phyloP scores from a whole-genome alignment of 1,140 invertebrate genomes.

The Leptinotarsa undecemlineata region DNA sequence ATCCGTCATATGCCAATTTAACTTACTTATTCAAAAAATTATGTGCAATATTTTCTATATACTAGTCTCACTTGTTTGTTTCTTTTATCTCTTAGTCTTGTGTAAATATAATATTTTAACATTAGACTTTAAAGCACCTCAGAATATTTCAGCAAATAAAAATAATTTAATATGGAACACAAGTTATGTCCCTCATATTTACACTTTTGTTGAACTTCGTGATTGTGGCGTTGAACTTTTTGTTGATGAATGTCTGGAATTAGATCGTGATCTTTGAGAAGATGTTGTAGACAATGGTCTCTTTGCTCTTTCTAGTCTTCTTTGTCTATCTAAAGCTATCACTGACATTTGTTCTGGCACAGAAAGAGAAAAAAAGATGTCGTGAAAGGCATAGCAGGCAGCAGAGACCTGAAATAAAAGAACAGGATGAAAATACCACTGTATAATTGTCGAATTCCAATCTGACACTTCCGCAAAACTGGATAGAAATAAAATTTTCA shows the following conservation, averaged over 20 bases:
- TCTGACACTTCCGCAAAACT: too few species aligned
- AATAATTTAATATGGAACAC: neutral
- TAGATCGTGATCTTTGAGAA: slow-evolving; percentile 6
- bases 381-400: slow-evolving; percentile 64
- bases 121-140: too few species aligned
- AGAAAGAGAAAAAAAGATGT: slow-evolving; percentile 62
- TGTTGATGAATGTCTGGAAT: slow-evolving; percentile 24
- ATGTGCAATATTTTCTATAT: too few species aligned
- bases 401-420: slow-evolving; percentile 61
- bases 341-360: slow-evolving; percentile 63
- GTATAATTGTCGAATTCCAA: too few species aligned
- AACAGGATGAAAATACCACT: neutral
- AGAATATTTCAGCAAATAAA: neutral
- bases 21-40: too few species aligned
- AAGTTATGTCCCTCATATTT: neutral
- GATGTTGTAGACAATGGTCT: slow-evolving; percentile 21
- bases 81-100: too few species aligned
- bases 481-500: too few species aligned
- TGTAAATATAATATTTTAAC: too few species aligned
- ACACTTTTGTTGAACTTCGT: slow-evolving; percentile 33
- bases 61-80: too few species aligned
- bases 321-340: slow-evolving; percentile 58
- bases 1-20: too few species aligned
- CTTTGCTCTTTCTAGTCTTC: slow-evolving; percentile 42
- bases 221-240: slow-evolving; percentile 20